Evolutionary conservation across 2,113 vertebrate genomes (phyloP).

Genomic region (Dryoscopus gambensis): DNA sequence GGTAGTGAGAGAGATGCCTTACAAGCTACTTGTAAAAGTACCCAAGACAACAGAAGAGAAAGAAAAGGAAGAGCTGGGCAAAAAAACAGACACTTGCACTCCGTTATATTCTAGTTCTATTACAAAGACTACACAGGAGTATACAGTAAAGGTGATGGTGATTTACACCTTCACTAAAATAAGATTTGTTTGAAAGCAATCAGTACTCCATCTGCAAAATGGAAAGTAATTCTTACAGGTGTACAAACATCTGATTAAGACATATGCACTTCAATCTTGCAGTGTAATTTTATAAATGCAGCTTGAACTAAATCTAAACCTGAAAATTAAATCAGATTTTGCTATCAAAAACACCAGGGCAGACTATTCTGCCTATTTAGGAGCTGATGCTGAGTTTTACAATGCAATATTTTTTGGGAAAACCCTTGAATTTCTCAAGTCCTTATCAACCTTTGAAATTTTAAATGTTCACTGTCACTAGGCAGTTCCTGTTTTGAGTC

Average conservation of each 20-base stretch:
- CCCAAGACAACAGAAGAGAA: neutral
- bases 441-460: neutral
- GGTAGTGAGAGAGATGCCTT: neutral
- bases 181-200: neutral
- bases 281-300: neutral
- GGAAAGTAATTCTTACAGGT: neutral
- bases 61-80: neutral
- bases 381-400: neutral
- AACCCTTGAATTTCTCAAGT: neutral
- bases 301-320: neutral
- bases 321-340: neutral
- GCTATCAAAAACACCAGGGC: neutral
- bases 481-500: neutral
- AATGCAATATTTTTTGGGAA: neutral
- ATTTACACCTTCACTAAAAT: neutral
- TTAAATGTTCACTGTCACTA: neutral
- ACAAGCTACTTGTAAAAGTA: neutral
- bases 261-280: accelerated
- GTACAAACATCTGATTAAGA: neutral
- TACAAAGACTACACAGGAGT: neutral
- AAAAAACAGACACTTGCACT: neutral
- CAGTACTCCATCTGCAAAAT: neutral
- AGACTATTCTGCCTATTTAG: neutral
- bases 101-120: neutral
- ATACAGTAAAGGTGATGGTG: neutral